Conservation (phyloP, 37 sponge, comb jelly and placozoan species). For the Halisarca cf. caerulea region DNA sequence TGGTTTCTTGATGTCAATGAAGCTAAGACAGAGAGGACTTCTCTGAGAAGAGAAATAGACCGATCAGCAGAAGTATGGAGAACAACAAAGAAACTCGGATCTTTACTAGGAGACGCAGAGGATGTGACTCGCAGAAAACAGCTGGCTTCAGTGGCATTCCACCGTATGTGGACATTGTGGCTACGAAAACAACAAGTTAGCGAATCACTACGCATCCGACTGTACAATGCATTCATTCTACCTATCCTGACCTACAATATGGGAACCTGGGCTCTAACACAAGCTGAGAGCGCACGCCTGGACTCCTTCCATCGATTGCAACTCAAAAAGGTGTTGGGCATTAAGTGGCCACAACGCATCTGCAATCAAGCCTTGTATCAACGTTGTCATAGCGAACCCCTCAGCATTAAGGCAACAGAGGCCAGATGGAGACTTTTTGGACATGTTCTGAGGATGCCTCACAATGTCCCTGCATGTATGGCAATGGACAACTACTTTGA, state of each 20-base stretch:
- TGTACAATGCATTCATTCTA: slow-evolving; percentile 36
- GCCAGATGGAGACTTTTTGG: slow-evolving; percentile 29
- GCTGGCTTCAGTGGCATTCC: slow-evolving; percentile 29
- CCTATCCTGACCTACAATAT: slow-evolving; percentile 26
- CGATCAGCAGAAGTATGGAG: slow-evolving; percentile 37
- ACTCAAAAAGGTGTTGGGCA: slow-evolving; percentile 21
- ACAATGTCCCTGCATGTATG: slow-evolving; percentile 15
- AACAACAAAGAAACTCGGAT: slow-evolving; percentile 30
- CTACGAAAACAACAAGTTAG: slow-evolving; percentile 5
- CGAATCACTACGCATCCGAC: slow-evolving; percentile 2
- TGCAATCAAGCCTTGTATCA: slow-evolving; percentile 26
- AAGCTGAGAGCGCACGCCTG: slow-evolving; percentile 17
- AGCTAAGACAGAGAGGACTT: slow-evolving; percentile 25
- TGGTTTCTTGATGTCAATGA: slow-evolving; percentile 29
- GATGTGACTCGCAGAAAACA: slow-evolving; percentile 15
- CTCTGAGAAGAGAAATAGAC: background rate
- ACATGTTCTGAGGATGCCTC: slow-evolving; percentile 27
- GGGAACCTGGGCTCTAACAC: slow-evolving; percentile 28
- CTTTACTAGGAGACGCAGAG: slow-evolving; percentile 26
- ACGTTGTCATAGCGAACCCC: slow-evolving; percentile 27
- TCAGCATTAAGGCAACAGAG: slow-evolving; percentile 18
- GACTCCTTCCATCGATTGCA: slow-evolving; percentile 22
- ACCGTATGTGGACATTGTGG: slow-evolving; percentile 24
- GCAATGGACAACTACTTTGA: slow-evolving; percentile 21
- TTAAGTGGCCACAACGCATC: slow-evolving; percentile 15